A percentile compares a stretch with the other conserved stretches of the same genome.
phyloP scores from a whole-genome alignment of 2,797 vertebrate species.

The Sciaenops ocellatus region DNA sequence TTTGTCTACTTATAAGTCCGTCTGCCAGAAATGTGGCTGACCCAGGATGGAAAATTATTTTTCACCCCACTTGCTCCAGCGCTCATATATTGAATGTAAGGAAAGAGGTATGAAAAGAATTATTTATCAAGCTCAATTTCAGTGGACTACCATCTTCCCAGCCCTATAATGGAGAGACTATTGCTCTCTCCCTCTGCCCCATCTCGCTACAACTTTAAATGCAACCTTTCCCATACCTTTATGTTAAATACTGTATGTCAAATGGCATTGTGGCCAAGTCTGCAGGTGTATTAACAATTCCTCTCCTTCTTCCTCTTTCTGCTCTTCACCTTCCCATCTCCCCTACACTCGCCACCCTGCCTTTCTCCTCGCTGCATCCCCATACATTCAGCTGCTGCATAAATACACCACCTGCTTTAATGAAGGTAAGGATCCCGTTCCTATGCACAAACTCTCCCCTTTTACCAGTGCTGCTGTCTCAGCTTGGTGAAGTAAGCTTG shows the following conservation, averaged over 20 bases:
- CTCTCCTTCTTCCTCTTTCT: slow-evolving; percentile 31
- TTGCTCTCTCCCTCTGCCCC: slow-evolving; percentile 7
- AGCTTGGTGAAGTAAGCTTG: slow-evolving; percentile 85
- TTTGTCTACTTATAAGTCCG: slow-evolving; percentile 6
- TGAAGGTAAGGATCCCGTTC: slow-evolving; percentile 80
- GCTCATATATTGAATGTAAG: slow-evolving; percentile 87
- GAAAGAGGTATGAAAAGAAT: slow-evolving; percentile 81
- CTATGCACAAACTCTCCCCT: slow-evolving; percentile 78
- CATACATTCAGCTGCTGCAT: slow-evolving; percentile 82
- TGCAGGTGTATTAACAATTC: slow-evolving; percentile 85
- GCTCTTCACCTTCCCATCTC: slow-evolving; percentile 70
- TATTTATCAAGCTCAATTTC: slow-evolving; percentile 87
- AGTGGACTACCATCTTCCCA: slow-evolving; percentile 44
- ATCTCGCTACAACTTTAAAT: slow-evolving; percentile 28
- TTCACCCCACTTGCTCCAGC: slow-evolving; percentile 60
- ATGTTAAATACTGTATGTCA: slow-evolving; percentile 89
- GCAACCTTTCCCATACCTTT: slow-evolving; percentile 82
- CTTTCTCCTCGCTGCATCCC: slow-evolving; percentile 67
- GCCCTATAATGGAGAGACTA: slow-evolving; percentile 19
- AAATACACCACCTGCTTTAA: slow-evolving; percentile 86
- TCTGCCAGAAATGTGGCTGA: slow-evolving; percentile 80
- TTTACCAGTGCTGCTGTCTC: slow-evolving; percentile 82
- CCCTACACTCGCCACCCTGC: slow-evolving; percentile 62
- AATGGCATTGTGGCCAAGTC: slow-evolving; percentile 86
- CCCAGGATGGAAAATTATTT: slow-evolving; percentile 75